These are phyloP conservation scores for Helostoma temminkii DNA, from an alignment of 2,797 vertebrate genomes.

Conservation along the genomic window DNA sequence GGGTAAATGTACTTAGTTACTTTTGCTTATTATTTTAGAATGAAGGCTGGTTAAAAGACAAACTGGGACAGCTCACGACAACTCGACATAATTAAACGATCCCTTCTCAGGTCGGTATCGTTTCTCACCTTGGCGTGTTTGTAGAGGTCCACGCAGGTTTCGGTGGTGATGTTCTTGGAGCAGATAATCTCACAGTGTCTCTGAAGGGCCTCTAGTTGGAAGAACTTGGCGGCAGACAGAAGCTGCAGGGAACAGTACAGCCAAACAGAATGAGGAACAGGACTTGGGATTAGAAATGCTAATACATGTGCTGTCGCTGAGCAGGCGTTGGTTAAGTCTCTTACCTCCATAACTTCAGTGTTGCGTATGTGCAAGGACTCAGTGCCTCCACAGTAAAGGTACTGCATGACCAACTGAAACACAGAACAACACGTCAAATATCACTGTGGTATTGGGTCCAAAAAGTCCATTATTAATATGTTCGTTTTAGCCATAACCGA, in stretches of 20 bases:
- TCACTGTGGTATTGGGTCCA: too few species aligned
- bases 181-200: slow-evolving; percentile 99
- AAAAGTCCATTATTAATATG: not conserved
- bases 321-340: slow-evolving; percentile 16
- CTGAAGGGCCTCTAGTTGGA: slow-evolving; percentile 98
- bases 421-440: slow-evolving; percentile 46
- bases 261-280: slow-evolving; percentile 43
- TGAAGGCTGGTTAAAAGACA: too few species aligned
- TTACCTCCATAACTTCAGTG: slow-evolving; percentile 98
- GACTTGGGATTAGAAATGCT: slow-evolving; percentile 32
- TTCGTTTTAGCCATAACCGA: too few species aligned
- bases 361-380: slow-evolving; percentile 97
- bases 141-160: slow-evolving; percentile 98
- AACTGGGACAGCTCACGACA: too few species aligned
- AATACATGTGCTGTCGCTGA: slow-evolving; percentile 4
- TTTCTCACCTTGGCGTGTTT: slow-evolving; percentile 93
- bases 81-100: not conserved
- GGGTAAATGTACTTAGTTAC: too few species aligned
- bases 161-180: slow-evolving; percentile 97
- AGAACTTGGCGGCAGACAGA: slow-evolving; percentile 98
- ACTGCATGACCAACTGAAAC: slow-evolving; percentile 98
- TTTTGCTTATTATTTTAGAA: too few species aligned
- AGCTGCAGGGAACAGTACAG: slow-evolving; percentile 85
- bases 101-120: not conserved
- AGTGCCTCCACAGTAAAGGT: slow-evolving; percentile 96